Percentiles rank a stretch among this genome's conserved stretches.
Conservation (phyloP, 1,140 invertebrate genomes). For the Apis dorsata region DNA sequence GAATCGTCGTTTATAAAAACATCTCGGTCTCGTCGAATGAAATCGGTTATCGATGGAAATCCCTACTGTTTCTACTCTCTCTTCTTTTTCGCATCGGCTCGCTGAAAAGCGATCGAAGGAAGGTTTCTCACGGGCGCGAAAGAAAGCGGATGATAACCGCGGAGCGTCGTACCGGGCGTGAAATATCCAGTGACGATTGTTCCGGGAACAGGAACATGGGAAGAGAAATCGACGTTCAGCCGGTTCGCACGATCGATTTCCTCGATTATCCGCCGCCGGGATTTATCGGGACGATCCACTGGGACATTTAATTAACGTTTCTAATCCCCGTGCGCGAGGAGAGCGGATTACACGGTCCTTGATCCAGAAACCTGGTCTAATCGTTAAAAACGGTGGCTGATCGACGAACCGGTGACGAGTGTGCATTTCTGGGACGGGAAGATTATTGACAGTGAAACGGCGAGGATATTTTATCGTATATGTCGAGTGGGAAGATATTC, state of each 20-base stretch:
- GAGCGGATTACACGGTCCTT: constrained; percentile 22
- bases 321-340: neutral
- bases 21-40: too few species aligned
- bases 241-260: constrained; percentile 64
- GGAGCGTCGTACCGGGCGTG: neutral
- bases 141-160: constrained; percentile 22
- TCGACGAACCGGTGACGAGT: neutral
- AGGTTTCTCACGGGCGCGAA: constrained; percentile 41
- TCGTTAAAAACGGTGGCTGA: constrained; percentile 23
- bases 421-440: neutral
- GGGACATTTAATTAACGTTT: constrained; percentile 46
- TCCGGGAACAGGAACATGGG: constrained; percentile 55
- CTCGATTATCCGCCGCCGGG: constrained; percentile 2
- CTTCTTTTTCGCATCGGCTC: neutral
- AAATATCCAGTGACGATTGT: constrained; percentile 47
- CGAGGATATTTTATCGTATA: neutral
- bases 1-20: too few species aligned
- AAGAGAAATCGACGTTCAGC: constrained; percentile 62
- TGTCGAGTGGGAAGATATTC: neutral
- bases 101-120: neutral
- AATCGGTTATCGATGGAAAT: neutral
- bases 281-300: constrained; percentile 38
- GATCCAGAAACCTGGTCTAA: constrained; percentile 41
- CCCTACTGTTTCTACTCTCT: too few species aligned
- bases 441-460: too few species aligned